Conservation (phyloP, 2,113 vertebrate species). For the Chaetodon trifascialis region DNA sequence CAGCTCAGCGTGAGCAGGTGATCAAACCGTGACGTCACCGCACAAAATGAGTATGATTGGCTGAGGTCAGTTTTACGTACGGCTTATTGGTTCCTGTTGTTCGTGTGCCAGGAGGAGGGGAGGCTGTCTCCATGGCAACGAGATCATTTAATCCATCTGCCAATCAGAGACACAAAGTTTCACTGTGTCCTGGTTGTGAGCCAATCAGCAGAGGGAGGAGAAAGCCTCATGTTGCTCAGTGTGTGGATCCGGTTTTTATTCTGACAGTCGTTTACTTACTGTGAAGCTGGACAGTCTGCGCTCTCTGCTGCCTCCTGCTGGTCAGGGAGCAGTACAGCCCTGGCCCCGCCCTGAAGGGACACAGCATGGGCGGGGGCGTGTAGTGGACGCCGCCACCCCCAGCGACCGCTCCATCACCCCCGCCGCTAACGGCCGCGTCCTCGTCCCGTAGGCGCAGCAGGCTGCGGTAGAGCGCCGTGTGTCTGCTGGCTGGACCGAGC, state of each 20-base stretch:
- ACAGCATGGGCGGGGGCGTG: slow-evolving; percentile 64
- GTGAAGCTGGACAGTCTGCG: slow-evolving; percentile 10
- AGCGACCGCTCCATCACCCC: background rate
- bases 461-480: slow-evolving; percentile 47
- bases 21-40: background rate
- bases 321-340: slow-evolving; percentile 64
- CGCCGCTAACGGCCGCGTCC: background rate
- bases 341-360: slow-evolving; percentile 49
- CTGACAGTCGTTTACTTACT: slow-evolving; percentile 3
- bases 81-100: slow-evolving; percentile 23
- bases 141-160: slow-evolving; percentile 37
- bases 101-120: slow-evolving; percentile 25
- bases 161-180: slow-evolving; percentile 18
- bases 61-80: slow-evolving; percentile 20
- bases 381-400: slow-evolving; percentile 20
- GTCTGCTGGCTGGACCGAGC: background rate
- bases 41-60: background rate
- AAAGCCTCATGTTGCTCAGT: too few relatives aligned
- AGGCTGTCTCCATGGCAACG: slow-evolving; percentile 28
- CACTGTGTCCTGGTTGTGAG: background rate
- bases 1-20: slow-evolving; percentile 6
- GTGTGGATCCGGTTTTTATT: too few relatives aligned
- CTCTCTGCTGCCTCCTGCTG: slow-evolving; percentile 40
- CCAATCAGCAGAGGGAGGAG: too few relatives aligned
- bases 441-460: slow-evolving; percentile 32